Percentiles rank a stretch among this genome's conserved stretches.
Evolutionary conservation across 1,140 invertebrate species (phyloP).

Genomic region (Drosophila insularis): DNA sequence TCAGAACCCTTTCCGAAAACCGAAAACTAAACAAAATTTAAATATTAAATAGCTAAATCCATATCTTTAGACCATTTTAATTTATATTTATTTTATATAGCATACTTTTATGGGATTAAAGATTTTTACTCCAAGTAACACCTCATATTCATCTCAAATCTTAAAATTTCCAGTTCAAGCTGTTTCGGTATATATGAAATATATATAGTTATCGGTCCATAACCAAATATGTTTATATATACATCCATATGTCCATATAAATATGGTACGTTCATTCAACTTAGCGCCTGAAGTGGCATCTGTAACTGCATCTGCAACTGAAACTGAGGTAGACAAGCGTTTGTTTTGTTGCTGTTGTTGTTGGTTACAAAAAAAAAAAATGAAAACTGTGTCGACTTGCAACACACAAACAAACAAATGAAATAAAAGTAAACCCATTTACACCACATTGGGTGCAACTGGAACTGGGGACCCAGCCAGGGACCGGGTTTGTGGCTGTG

Average conservation of each 20-base stretch:
- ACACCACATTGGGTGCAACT: conserved; percentile 53
- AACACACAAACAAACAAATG: conserved; percentile 67
- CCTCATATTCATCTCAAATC: background rate
- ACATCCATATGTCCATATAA: background rate
- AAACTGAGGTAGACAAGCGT: conserved; percentile 27
- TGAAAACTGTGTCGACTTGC: conserved; percentile 59
- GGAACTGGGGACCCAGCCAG: background rate
- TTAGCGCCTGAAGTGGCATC: conserved; percentile 31
- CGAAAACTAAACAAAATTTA: no score
- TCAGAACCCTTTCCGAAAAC: no score
- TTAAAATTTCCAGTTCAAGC: background rate
- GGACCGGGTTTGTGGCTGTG: conserved; percentile 4
- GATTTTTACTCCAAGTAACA: background rate
- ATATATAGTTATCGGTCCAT: background rate
- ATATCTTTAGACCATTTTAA: no score
- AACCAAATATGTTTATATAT: background rate
- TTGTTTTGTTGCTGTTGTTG: conserved; percentile 20
- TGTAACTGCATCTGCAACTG: conserved; percentile 25
- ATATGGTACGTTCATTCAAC: conserved; percentile 14
- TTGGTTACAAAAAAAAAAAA: conserved; percentile 33
- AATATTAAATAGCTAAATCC: no score
- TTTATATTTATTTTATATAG: no score
- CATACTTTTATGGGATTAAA: background rate
- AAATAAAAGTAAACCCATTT: conserved; percentile 81
- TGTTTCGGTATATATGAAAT: background rate